Evolutionary conservation across 2,797 vertebrate genomes (phyloP).

Genomic region (Otolemur crassicaudatus): DNA sequence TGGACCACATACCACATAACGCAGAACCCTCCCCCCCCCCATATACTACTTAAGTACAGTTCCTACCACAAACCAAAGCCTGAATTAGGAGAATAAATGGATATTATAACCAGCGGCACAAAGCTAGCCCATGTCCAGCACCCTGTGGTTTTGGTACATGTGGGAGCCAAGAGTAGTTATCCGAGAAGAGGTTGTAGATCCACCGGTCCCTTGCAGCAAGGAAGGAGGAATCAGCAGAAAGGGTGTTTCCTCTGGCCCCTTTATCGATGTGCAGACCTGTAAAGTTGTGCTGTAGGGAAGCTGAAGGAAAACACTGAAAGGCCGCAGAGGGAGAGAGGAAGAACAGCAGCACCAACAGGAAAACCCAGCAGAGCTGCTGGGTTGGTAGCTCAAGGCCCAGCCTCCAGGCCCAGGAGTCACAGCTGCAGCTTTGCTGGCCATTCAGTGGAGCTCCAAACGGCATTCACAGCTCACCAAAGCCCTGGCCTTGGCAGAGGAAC

Average conservation of each 20-base stretch:
- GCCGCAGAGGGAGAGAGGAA: background rate
- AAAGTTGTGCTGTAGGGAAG: background rate
- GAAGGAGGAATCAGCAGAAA: background rate
- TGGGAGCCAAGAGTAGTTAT: background rate
- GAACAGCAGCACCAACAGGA: background rate
- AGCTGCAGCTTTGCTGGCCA: background rate
- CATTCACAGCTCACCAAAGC: background rate
- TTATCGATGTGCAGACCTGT: conserved; percentile 33
- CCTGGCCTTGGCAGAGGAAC: background rate
- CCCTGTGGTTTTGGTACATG: background rate
- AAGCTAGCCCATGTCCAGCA: background rate
- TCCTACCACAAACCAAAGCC: background rate
- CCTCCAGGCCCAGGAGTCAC: background rate
- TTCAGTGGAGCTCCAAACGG: background rate
- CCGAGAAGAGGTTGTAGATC: background rate
- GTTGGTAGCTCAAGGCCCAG: background rate
- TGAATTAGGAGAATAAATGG: background rate
- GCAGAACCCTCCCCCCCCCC: background rate
- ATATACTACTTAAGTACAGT: background rate
- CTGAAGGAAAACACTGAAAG: background rate
- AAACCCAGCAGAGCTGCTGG: background rate
- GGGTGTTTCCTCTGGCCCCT: background rate
- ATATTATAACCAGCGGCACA: background rate
- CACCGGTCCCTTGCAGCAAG: background rate
- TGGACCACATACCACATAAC: conserved; percentile 9